phyloP scores from a whole-genome alignment of 2,888 invertebrate species.

The Andrena bucephala region DNA sequence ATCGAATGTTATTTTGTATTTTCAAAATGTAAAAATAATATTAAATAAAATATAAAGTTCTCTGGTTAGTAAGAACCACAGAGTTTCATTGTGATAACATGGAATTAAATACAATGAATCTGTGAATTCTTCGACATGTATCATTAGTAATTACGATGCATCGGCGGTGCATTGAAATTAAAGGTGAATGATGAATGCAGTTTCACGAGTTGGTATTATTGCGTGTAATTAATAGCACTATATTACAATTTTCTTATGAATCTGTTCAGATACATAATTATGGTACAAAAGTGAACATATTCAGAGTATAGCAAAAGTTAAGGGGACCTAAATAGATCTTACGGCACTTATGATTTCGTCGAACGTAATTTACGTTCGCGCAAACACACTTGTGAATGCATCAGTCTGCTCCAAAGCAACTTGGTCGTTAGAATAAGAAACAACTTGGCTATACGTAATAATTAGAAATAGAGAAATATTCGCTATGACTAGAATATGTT shows the following conservation, averaged over 20 bases:
- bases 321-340: background rate
- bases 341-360: slow-evolving; percentile 3
- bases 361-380: background rate
- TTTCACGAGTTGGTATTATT: slow-evolving; percentile 15
- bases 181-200: slow-evolving; percentile 34
- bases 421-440: slow-evolving; percentile 8
- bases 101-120: slow-evolving; percentile 10
- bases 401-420: slow-evolving; percentile 43
- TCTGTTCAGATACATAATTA: slow-evolving; percentile 24
- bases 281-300: slow-evolving; percentile 55
- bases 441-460: background rate
- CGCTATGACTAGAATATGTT: slow-evolving; percentile 40
- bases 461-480: slow-evolving; percentile 4
- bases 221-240: slow-evolving; percentile 38
- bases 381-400: slow-evolving; percentile 24
- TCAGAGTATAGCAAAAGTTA: slow-evolving; percentile 50
- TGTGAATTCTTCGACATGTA: background rate
- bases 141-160: background rate
- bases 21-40: background rate
- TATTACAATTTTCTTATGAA: slow-evolving; percentile 34
- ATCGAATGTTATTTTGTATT: slow-evolving; percentile 18
- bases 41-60: slow-evolving; percentile 32
- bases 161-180: background rate
- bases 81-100: slow-evolving; percentile 8
- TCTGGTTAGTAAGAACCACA: background rate